A percentile compares a stretch with the other conserved stretches of the same genome.
Evolutionary conservation across 2,113 vertebrate genomes (phyloP).

Genomic region (Psittacus erithacus): DNA sequence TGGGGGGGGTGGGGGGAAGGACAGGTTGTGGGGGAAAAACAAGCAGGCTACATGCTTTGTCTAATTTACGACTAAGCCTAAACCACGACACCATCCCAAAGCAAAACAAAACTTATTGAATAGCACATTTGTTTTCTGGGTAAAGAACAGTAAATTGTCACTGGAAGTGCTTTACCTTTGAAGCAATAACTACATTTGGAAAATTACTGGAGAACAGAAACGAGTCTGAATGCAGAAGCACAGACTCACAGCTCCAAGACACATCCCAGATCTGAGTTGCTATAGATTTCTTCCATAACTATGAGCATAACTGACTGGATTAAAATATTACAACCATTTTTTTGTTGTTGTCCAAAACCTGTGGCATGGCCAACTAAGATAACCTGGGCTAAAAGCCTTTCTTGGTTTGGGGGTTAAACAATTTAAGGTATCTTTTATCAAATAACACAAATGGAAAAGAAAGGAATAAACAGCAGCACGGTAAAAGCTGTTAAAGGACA

Average conservation of each 20-base stretch:
- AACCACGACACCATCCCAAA: too few species aligned
- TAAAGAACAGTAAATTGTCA: not conserved
- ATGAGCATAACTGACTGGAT: not conserved
- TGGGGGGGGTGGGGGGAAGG: too few species aligned
- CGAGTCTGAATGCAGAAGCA: rapidly evolving
- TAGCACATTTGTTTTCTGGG: not conserved
- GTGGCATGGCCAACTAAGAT: rapidly evolving
- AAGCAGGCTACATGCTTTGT: too few species aligned
- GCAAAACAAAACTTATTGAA: not conserved
- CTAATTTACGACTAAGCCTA: too few species aligned
- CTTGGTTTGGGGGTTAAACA: not conserved
- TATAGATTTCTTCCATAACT: not conserved
- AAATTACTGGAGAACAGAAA: not conserved
- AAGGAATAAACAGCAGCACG: not conserved
- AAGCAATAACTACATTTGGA: not conserved
- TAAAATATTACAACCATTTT: not conserved
- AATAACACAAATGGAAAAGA: not conserved
- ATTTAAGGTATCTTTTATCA: not conserved
- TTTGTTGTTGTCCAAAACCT: not conserved
- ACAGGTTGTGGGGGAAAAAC: too few species aligned
- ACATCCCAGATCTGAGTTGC: not conserved
- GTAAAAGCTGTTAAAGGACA: not conserved
- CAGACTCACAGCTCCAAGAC: not conserved
- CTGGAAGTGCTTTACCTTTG: not conserved
- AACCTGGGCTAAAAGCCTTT: not conserved